phyloP scores from a whole-genome alignment of 1,140 invertebrate species.

The Lepidostoma basale region DNA sequence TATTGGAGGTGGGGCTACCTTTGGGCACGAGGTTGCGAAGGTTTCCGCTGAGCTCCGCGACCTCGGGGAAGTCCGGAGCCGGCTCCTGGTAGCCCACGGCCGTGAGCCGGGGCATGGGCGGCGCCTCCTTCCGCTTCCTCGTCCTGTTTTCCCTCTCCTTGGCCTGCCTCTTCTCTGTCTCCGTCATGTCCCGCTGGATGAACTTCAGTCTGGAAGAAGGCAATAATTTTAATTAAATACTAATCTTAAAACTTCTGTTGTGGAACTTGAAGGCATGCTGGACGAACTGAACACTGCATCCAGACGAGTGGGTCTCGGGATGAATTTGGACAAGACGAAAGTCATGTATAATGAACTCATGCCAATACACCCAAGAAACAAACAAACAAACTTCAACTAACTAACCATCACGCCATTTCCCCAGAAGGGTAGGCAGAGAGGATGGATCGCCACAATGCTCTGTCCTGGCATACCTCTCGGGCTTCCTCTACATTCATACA shows the following conservation, averaged over 20 bases:
- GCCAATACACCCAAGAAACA: too few species aligned
- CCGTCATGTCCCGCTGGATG: conserved; percentile 17
- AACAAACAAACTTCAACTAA: too few species aligned
- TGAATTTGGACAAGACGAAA: too few species aligned
- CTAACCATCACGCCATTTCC: too few species aligned
- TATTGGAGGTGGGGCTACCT: conserved; percentile 23
- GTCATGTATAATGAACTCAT: too few species aligned
- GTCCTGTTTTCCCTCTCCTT: not conserved
- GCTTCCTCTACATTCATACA: too few species aligned
- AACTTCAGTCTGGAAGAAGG: conserved; percentile 27
- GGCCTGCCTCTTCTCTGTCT: not conserved
- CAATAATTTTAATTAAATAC: not conserved
- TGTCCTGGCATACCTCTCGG: too few species aligned
- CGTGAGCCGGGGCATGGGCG: conserved; percentile 50
- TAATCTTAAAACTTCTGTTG: not conserved
- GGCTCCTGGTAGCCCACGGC: conserved; percentile 48
- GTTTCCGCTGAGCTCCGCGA: conserved; percentile 52
- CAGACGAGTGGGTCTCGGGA: too few species aligned
- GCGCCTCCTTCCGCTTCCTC: not conserved
- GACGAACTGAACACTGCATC: too few species aligned
- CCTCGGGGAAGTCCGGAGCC: conserved; percentile 51
- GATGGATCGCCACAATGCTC: too few species aligned
- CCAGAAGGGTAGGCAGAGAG: too few species aligned
- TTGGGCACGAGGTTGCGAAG: conserved; percentile 48
- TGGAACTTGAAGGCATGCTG: not conserved